phyloP scores from a whole-genome alignment of 2,113 vertebrate species.

The Sturnus vulgaris region DNA sequence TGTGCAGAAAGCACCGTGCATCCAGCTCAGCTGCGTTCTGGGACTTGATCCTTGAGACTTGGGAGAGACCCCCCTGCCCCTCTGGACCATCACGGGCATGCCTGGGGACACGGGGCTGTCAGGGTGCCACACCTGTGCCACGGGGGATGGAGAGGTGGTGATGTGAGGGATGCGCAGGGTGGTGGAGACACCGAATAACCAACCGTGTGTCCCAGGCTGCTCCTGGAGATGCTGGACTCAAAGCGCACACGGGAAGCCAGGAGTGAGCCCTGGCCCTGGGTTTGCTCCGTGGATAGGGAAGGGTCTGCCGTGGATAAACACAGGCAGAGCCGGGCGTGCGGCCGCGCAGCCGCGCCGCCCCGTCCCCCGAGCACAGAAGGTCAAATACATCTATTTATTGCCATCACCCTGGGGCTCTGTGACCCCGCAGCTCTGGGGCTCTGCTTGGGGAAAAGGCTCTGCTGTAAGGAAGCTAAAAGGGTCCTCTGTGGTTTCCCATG shows the following conservation, averaged over 20 bases:
- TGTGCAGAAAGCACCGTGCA: fast-evolving
- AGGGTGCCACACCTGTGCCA: fast-evolving
- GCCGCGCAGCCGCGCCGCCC: neutral
- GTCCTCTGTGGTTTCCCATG: neutral
- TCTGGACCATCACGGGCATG: fast-evolving
- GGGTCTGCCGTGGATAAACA: neutral
- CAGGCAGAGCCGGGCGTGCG: neutral
- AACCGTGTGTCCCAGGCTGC: too few species aligned
- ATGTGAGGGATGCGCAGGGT: fast-evolving
- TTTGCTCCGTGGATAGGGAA: neutral
- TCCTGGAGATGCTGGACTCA: neutral
- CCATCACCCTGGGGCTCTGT: neutral
- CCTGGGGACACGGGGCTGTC: fast-evolving
- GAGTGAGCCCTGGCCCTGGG: fast-evolving
- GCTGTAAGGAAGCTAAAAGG: neutral
- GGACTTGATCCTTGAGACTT: neutral
- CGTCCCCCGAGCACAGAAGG: neutral
- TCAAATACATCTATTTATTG: neutral
- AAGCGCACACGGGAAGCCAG: fast-evolving
- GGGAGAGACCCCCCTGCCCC: neutral
- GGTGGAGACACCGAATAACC: neutral
- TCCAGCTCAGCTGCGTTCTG: neutral
- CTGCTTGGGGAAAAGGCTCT: neutral
- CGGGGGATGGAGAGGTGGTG: neutral
- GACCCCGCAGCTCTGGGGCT: neutral